phyloP scores from a whole-genome alignment of 2,797 vertebrate species.

The Anabas testudineus region DNA sequence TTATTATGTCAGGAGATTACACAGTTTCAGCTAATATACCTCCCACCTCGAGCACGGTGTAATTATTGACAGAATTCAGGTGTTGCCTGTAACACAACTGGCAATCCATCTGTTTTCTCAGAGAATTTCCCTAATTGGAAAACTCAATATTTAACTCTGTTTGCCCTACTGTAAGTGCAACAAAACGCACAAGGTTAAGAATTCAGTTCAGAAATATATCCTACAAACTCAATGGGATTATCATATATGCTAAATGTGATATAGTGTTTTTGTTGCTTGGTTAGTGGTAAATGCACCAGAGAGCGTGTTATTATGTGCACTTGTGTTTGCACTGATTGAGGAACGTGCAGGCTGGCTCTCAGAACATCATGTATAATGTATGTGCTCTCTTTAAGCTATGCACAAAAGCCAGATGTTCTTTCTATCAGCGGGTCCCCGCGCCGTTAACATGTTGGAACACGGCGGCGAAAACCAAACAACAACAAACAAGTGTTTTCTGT shows the following conservation, averaged over 20 bases:
- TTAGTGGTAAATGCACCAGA: constrained; percentile 9
- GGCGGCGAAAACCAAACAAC: constrained; percentile 74
- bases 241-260: constrained; percentile 10
- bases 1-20: constrained; percentile 56
- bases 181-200: constrained; percentile 18
- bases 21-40: constrained; percentile 56
- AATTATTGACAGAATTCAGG: constrained; percentile 73
- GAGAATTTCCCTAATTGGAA: constrained; percentile 59
- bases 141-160: constrained; percentile 67
- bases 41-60: constrained; percentile 44
- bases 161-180: constrained; percentile 32
- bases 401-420: constrained; percentile 87
- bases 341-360: constrained; percentile 70
- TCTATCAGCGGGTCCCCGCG: constrained; percentile 68
- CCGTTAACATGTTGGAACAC: constrained; percentile 79
- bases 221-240: constrained; percentile 20
- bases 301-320: constrained; percentile 34
- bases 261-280: constrained; percentile 22
- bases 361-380: constrained; percentile 86
- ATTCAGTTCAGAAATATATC: background rate
- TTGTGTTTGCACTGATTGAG: constrained; percentile 74
- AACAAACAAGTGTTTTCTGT: constrained; percentile 79
- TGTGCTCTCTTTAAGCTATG: constrained; percentile 82
- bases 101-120: constrained; percentile 74
- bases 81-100: constrained; percentile 66